Percentiles rank a stretch among this genome's conserved stretches.
phyloP scores from a whole-genome alignment of 1,140 invertebrate genomes.

The Cryptotermes secundus region DNA sequence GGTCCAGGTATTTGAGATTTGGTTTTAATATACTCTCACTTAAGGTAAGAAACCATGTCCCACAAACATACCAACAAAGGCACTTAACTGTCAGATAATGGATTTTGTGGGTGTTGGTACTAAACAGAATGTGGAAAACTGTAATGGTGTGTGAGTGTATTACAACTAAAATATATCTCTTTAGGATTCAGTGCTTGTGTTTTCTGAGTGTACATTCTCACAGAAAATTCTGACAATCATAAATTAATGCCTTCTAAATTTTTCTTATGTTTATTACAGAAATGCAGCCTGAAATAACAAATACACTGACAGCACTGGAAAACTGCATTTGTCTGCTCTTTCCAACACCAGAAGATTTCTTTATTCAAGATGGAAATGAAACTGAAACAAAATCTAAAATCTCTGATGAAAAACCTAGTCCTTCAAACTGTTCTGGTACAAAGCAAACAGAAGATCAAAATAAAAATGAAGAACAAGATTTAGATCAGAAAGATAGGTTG shows the following conservation, averaged over 20 bases:
- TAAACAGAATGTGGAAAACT: too few relatives aligned
- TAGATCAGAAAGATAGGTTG: not conserved
- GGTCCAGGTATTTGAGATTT: too few relatives aligned
- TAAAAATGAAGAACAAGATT: not conserved
- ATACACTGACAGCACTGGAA: constrained; percentile 40
- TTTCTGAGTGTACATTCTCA: too few relatives aligned
- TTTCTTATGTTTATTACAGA: constrained; percentile 37
- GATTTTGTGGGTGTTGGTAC: too few relatives aligned
- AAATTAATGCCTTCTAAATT: not conserved
- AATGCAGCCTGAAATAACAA: constrained; percentile 41
- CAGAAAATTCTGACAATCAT: too few relatives aligned
- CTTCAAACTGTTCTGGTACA: not conserved
- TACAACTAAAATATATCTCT: too few relatives aligned
- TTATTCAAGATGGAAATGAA: constrained; percentile 35
- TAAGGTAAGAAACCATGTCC: too few relatives aligned
- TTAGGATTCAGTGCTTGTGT: too few relatives aligned
- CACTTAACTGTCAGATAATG: too few relatives aligned
- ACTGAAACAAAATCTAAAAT: not conserved
- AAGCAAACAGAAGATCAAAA: not conserved
- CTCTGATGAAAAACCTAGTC: not conserved
- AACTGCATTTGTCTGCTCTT: constrained; percentile 44
- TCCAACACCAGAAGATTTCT: constrained; percentile 43
- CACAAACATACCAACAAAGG: too few relatives aligned
- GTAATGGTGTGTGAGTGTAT: too few relatives aligned
- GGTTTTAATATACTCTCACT: too few relatives aligned